Evolutionary conservation across 2,888 invertebrate species (phyloP).

Genomic region (Empis livida): DNA sequence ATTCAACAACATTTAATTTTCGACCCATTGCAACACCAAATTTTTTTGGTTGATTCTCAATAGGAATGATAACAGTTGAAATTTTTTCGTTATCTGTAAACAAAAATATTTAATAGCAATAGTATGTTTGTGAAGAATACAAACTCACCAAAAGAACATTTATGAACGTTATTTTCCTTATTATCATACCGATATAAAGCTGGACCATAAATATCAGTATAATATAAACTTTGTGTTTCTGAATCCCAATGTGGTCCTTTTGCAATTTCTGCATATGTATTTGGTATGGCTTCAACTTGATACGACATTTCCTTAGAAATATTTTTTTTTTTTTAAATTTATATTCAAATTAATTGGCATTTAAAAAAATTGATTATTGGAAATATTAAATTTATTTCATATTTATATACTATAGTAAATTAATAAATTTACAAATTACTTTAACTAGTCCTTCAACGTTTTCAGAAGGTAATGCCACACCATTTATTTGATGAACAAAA

Average conservation of each 20-base stretch:
- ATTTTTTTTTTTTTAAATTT: neutral
- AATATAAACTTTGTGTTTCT: constrained; percentile 46
- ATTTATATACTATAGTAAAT: no score
- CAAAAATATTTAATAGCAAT: neutral
- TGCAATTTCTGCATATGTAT: constrained; percentile 39
- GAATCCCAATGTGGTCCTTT: constrained; percentile 64
- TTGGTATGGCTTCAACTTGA: constrained; percentile 29
- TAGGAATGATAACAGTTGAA: constrained; percentile 48
- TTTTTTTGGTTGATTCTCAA: constrained; percentile 44
- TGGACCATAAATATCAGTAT: constrained; percentile 45
- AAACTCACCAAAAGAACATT: constrained; percentile 34
- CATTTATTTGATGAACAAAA: no score
- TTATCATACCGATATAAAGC: constrained; percentile 30
- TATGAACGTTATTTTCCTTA: constrained; percentile 38
- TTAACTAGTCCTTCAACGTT: no score
- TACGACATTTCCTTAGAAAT: constrained; percentile 26
- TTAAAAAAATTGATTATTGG: no score
- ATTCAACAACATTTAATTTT: constrained; percentile 46
- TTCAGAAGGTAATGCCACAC: no score
- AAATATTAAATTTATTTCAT: no score
- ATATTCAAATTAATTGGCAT: no score
- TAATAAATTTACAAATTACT: no score
- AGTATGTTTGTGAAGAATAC: neutral
- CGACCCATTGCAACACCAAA: constrained; percentile 52
- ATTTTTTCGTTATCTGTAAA: constrained; percentile 34